Percentiles rank a stretch among this genome's conserved stretches.
phyloP scores from a whole-genome alignment of 2,113 vertebrate genomes.

The Salvelinus alpinus region DNA sequence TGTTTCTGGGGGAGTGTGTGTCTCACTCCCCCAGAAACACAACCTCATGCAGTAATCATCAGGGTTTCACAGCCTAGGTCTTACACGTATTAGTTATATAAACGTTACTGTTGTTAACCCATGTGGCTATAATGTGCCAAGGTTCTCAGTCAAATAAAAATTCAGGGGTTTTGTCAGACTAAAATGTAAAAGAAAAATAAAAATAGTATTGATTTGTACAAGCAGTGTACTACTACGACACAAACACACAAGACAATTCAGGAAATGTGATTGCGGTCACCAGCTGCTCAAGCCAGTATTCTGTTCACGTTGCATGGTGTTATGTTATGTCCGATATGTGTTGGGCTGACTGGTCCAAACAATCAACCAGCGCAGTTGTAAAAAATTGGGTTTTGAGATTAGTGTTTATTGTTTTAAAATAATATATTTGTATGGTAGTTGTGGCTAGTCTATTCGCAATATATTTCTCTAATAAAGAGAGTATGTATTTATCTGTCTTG shows the following conservation, averaged over 20 bases:
- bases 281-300: neutral
- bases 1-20: too few relatives aligned
- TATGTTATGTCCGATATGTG: neutral
- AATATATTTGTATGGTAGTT: constrained; percentile 22
- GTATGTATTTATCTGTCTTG: neutral
- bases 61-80: neutral
- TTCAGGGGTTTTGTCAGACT: neutral
- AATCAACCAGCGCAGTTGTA: neutral
- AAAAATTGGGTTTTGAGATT: neutral
- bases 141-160: neutral
- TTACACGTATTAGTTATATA: too few relatives aligned
- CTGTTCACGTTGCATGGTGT: neutral
- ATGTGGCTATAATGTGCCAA: neutral
- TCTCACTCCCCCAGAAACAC: neutral
- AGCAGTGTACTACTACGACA: neutral
- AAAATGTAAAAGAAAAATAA: neutral
- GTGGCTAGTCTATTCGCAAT: constrained; percentile 11
- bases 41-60: neutral
- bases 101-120: neutral
- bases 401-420: neutral
- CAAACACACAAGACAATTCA: neutral
- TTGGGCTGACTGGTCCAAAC: neutral
- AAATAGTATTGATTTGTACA: neutral
- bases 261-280: neutral
- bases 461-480: constrained; percentile 25